Evolutionary conservation across 2,113 vertebrate species (phyloP).

Genomic region (Seriola quinqueradiata): DNA sequence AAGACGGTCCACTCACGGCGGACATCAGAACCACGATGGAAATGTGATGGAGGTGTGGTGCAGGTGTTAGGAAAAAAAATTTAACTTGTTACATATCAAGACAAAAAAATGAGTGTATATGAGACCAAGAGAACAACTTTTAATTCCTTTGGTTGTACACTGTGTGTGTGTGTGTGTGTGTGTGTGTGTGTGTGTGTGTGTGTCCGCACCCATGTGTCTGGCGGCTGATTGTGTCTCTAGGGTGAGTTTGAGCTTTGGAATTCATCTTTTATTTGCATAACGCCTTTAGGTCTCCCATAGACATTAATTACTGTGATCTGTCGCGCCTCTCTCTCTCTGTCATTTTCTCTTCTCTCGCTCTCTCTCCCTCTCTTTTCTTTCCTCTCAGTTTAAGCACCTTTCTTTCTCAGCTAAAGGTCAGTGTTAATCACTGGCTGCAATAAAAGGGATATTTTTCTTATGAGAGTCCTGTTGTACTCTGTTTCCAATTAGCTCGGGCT

Average conservation of each 20-base stretch:
- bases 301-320: constrained; percentile 78
- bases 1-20: too few relatives aligned
- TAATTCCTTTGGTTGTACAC: not conserved
- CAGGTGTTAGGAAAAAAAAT: too few relatives aligned
- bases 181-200: constrained; percentile 10
- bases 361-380: constrained; percentile 21
- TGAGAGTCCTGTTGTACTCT: constrained; percentile 69
- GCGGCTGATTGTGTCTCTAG: constrained; percentile 33
- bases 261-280: constrained; percentile 77
- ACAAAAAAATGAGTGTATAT: too few relatives aligned
- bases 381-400: constrained; percentile 63
- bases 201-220: not conserved
- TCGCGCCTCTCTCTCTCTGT: constrained; percentile 50
- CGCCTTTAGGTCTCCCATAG: constrained; percentile 72
- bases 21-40: too few relatives aligned
- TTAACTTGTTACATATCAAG: too few relatives aligned
- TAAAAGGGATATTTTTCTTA: constrained; percentile 74
- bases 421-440: constrained; percentile 76
- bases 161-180: not conserved
- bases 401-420: constrained; percentile 74
- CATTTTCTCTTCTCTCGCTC: constrained; percentile 32
- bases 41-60: too few relatives aligned
- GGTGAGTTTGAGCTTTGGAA: constrained; percentile 64
- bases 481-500: constrained; percentile 54
- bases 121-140: not conserved